Conservation (phyloP, 2,113 vertebrate genomes). For the Oryzias woworae region DNA sequence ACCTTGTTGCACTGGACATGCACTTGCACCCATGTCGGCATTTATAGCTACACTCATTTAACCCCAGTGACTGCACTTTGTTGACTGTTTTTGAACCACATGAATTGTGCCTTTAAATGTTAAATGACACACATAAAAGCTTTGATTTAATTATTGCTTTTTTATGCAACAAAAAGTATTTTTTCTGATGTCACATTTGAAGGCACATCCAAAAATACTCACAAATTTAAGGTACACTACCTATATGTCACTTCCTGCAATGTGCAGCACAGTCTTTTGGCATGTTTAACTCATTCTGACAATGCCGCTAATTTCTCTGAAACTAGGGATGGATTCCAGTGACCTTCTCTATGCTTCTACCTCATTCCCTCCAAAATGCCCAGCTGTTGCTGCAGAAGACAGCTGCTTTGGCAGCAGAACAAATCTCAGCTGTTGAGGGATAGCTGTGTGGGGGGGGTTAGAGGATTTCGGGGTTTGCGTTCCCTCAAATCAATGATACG, state of each 20-base stretch:
- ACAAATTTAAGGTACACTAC: slow-evolving; percentile 17
- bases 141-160: slow-evolving; percentile 23
- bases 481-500: slow-evolving; percentile 42
- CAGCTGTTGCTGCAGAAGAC: slow-evolving; percentile 73
- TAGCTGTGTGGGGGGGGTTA: slow-evolving; percentile 39
- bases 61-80: neutral
- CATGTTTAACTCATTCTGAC: slow-evolving; percentile 63
- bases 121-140: neutral
- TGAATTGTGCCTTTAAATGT: too few species aligned
- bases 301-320: slow-evolving; percentile 76
- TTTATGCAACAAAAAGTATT: slow-evolving; percentile 1
- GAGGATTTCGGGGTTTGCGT: slow-evolving; percentile 44
- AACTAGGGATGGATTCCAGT: slow-evolving; percentile 66
- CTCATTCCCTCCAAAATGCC: slow-evolving; percentile 74
- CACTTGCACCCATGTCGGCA: neutral
- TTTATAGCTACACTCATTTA: slow-evolving; percentile 2
- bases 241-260: slow-evolving; percentile 11
- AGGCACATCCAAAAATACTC: slow-evolving; percentile 11
- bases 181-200: neutral
- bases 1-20: slow-evolving; percentile 22
- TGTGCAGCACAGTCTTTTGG: slow-evolving; percentile 15
- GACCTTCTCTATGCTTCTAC: slow-evolving; percentile 33
- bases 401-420: slow-evolving; percentile 70
- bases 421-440: slow-evolving; percentile 73
- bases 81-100: neutral